Evolutionary conservation across 1,140 invertebrate species (phyloP), one percentile per base, ranked within the genome.

Genomic region (Drosophila tristis): DNA sequence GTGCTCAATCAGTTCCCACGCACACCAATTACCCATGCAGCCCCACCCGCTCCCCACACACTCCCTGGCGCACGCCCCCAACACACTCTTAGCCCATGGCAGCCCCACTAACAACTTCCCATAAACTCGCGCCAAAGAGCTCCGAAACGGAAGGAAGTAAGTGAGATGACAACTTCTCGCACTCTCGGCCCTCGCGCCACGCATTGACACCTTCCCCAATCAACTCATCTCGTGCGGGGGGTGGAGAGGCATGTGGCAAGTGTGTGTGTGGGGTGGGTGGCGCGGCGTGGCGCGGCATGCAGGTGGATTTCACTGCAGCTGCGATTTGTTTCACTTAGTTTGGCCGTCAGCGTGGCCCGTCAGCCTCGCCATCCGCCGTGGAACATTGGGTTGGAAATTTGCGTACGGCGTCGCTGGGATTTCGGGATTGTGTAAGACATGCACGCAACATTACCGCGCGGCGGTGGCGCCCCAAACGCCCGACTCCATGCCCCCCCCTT

Each of bases 291-390:
- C 23, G 23, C 23, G 59, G 16, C 58, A 73, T 58, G 71, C 77
- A 70, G 66, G 66, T 70, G 35, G 44, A 39, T 45, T 31, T 42
- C 63, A 56, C 15, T 56, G 65, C 82, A 78, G 45, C 58, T 68
- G 63, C 78, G 82, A 87, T 87, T 87, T 87, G 82, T 87, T 82
- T 87, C 66, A 81, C 78, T 86, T 75, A 87, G 82, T 72, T 55
- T 56, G 60, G 31, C 57, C 55, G 51, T 31, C 59, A 49, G 48
- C 51, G 26, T 31, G 15, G 54, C 44, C 8, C 20, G 39, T 25
- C 23, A 26, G 4, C 25, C 16, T 42, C 6, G 23, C 23, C 57
- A 48, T 54, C 63, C 42, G 45, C 11, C 35, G 13, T 39, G 35
- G 35, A 13, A 39, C 35, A 39, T 39, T 39, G 35, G 60, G 23